Conservation (phyloP, 2,888 invertebrate species). For the Cepaea hortensis region DNA sequence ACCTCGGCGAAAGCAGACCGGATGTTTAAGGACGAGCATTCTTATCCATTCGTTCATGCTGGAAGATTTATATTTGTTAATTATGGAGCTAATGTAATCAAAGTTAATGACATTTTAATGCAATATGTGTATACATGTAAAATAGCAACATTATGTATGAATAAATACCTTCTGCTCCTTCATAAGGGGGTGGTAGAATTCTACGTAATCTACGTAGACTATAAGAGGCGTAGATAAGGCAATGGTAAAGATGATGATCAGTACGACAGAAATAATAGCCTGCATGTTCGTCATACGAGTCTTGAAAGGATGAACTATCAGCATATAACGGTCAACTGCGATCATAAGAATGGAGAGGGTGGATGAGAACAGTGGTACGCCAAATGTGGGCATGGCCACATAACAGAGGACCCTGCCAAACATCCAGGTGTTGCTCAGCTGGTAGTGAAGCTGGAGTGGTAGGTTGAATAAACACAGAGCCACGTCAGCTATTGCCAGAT, state of each 20-base stretch:
- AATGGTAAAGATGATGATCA: slow-evolving; percentile 64
- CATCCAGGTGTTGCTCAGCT: slow-evolving; percentile 72
- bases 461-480: slow-evolving; percentile 72
- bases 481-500: slow-evolving; percentile 73
- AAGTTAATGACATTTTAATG: neutral
- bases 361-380: slow-evolving; percentile 74
- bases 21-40: too few species aligned
- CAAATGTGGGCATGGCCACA: slow-evolving; percentile 72
- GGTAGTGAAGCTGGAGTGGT: slow-evolving; percentile 74
- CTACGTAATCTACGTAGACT: slow-evolving; percentile 57
- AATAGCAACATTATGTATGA: neutral
- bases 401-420: slow-evolving; percentile 72
- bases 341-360: slow-evolving; percentile 73
- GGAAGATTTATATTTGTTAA: too few species aligned
- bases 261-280: slow-evolving; percentile 63
- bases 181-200: slow-evolving; percentile 54
- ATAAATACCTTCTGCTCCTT: slow-evolving; percentile 60
- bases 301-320: slow-evolving; percentile 73
- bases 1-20: too few species aligned
- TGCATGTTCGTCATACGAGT: slow-evolving; percentile 63
- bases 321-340: slow-evolving; percentile 73
- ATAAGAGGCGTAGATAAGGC: slow-evolving; percentile 71
- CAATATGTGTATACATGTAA: neutral
- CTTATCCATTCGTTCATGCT: too few species aligned
- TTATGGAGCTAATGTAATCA: too few species aligned